Evolutionary conservation across 1,140 invertebrate species (phyloP).

Genomic region (Hirudo medicinalis): DNA sequence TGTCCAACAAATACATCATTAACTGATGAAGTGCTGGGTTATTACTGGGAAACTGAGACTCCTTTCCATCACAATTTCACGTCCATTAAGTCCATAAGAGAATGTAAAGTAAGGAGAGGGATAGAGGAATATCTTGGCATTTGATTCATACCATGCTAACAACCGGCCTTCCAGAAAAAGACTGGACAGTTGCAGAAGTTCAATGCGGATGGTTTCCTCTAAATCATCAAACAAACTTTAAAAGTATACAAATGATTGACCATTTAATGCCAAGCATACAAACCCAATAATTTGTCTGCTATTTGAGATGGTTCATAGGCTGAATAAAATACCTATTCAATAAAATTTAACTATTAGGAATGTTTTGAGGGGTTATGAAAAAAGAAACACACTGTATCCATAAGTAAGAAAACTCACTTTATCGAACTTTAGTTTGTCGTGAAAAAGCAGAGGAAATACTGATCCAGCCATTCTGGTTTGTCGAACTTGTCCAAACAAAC

Average conservation of each 20-base stretch:
- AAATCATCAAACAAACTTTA: not conserved
- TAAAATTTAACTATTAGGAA: not conserved
- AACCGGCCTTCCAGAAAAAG: constrained; percentile 4
- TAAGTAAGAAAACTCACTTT: constrained; percentile 11
- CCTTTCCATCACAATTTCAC: constrained; percentile 16
- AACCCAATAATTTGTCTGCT: constrained; percentile 12
- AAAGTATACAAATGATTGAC: constrained; percentile 7
- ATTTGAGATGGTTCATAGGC: constrained; percentile 18
- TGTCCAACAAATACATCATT: not conserved
- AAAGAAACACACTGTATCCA: not conserved
- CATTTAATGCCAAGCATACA: not conserved
- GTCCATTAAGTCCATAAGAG: constrained; percentile 5
- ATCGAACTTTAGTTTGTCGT: constrained; percentile 13
- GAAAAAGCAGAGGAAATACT: constrained; percentile 16
- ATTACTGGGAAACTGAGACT: constrained; percentile 14
- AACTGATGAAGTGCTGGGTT: no score
- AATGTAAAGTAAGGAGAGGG: constrained; percentile 13
- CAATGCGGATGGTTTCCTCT: constrained; percentile 11
- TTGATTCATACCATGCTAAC: constrained; percentile 16
- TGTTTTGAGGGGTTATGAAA: not conserved
- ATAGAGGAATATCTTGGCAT: constrained; percentile 14
- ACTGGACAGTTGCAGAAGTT: constrained; percentile 15
- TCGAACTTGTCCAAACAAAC: constrained; percentile 12
- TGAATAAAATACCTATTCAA: constrained; percentile 19
- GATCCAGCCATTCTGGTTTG: constrained; percentile 8